A percentile compares a stretch with the other conserved stretches of the same genome.
Conservation (phyloP, 1,140 invertebrate species). For the Patella vulgata region DNA sequence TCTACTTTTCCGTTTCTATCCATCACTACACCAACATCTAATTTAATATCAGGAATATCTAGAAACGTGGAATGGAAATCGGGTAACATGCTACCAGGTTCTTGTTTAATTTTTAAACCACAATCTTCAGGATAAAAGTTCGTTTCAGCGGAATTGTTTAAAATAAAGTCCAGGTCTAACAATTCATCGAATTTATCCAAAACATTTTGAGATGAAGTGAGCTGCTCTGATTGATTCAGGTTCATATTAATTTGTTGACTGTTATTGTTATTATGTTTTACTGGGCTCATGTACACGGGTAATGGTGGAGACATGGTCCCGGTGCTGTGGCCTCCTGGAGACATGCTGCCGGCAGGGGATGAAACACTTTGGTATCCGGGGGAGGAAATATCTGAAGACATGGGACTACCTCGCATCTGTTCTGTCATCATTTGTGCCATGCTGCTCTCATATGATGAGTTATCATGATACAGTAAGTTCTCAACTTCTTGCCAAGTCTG, state of each 20-base stretch:
- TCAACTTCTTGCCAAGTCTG: conserved; percentile 63
- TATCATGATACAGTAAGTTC: conserved; percentile 56
- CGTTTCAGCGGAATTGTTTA: conserved; percentile 51
- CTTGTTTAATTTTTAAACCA: conserved; percentile 49
- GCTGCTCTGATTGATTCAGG: not conserved
- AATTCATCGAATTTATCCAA: conserved; percentile 55
- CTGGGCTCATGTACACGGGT: conserved; percentile 3
- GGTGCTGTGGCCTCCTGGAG: conserved; percentile 5
- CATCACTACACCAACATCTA: conserved; percentile 40
- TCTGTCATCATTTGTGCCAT: conserved; percentile 46
- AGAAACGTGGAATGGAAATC: conserved; percentile 63
- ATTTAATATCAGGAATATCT: conserved; percentile 64
- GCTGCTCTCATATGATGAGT: conserved; percentile 54
- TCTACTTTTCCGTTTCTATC: not conserved
- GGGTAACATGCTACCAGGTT: conserved; percentile 45
- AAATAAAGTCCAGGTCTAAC: conserved; percentile 64
- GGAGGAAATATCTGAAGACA: conserved; percentile 6
- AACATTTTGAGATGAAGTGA: not conserved
- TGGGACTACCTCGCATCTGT: conserved; percentile 24
- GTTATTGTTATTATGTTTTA: not conserved
- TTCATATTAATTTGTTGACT: conserved; percentile 1
- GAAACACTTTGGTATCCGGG: conserved; percentile 13
- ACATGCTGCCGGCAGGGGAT: conserved; percentile 17
- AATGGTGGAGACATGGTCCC: not conserved
- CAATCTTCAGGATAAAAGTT: conserved; percentile 51